These are phyloP conservation scores for Platalea minor DNA, from an alignment of 2,797 vertebrate genomes.

Conservation along the genomic window DNA sequence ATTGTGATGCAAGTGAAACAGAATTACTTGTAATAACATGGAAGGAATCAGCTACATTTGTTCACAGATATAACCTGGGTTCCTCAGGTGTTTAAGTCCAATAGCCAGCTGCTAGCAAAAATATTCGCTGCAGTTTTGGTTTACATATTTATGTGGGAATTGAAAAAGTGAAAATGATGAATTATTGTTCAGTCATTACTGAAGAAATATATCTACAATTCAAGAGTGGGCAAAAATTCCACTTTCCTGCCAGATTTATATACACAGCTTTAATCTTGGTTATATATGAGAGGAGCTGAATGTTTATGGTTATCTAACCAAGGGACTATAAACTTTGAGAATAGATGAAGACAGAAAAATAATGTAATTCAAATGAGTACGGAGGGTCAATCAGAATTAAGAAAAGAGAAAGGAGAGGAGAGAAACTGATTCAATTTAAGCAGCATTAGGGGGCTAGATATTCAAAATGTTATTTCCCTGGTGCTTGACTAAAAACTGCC, in stretches of 20 bases:
- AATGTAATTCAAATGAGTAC: conserved; percentile 70
- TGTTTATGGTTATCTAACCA: conserved; percentile 70
- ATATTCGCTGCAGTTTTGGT: conserved; percentile 34
- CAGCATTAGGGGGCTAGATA: conserved; percentile 61
- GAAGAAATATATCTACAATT: conserved; percentile 57
- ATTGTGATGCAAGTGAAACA: not conserved
- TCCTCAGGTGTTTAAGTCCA: conserved; percentile 46
- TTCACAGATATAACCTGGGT: not conserved
- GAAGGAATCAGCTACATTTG: conserved; percentile 1
- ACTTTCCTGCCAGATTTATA: conserved; percentile 63
- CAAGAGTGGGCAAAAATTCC: conserved; percentile 57
- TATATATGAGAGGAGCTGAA: conserved; percentile 64
- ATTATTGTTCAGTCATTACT: conserved; percentile 41
- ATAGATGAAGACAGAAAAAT: conserved; percentile 61
- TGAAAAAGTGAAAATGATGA: conserved; percentile 18
- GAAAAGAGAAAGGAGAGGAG: conserved; percentile 53
- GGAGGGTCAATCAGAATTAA: conserved; percentile 46
- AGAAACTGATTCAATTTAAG: conserved; percentile 66
- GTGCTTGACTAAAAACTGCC: conserved; percentile 54
- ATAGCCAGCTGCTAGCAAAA: conserved; percentile 42
- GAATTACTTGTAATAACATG: not conserved
- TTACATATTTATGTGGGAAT: conserved; percentile 43
- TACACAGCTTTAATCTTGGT: conserved; percentile 64
- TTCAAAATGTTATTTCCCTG: conserved; percentile 62
- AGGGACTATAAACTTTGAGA: conserved; percentile 70